Base-by-base conservation (phyloP, 2,797 vertebrate genomes). In the Poeciliopsis gracilis region DNA sequence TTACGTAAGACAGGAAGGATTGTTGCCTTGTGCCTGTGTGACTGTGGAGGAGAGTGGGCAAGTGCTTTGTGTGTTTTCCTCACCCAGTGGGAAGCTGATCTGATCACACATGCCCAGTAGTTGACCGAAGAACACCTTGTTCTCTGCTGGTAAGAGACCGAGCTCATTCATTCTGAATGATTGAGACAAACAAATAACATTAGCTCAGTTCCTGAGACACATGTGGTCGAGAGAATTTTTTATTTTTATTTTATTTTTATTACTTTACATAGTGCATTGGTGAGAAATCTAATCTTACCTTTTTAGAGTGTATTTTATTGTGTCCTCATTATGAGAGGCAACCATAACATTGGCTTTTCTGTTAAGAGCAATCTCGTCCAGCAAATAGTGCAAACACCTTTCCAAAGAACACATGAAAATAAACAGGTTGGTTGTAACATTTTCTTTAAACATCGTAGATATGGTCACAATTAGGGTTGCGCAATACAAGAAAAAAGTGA, bases 91-190 rank as follows among this genome's bases (percentile, higher is more conserved):
- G 78, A 99, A 99, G 91, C 97, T 99, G 94, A 99, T 98, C 88
- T 98, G 98, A 91, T 99, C 97, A 20, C 98, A 99, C 97, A 98
- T 99, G 88, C 98, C 97, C 86, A 99, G 94, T 23, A 99, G 94
- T 84, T 99, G 98, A 70, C 98, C 98, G 0, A 99, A 99, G 95
- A 89, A 98, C 78, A 99, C 97, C 87, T 96, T 97, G 89, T 95
- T 95, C 78, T 97, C 96, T 0, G 89, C 91, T 2, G 97, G 97
- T 51, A 93, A 90, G 79, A 99, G 95, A 51, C 95, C 93, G 46
- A 98, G 92, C 82, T 97, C 95, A 28, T 93, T 95, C 97, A 99
- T 99, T 92, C 97, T 99, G 92, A 82, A 53, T 47, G 57, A 66
- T 43, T 72, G 23, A n/a, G 4, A 53, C n/a, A 13, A 36, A 76